These are phyloP conservation scores for Macquaria ambigua DNA, from an alignment of 2,113 vertebrate genomes.

Conservation along the genomic window DNA sequence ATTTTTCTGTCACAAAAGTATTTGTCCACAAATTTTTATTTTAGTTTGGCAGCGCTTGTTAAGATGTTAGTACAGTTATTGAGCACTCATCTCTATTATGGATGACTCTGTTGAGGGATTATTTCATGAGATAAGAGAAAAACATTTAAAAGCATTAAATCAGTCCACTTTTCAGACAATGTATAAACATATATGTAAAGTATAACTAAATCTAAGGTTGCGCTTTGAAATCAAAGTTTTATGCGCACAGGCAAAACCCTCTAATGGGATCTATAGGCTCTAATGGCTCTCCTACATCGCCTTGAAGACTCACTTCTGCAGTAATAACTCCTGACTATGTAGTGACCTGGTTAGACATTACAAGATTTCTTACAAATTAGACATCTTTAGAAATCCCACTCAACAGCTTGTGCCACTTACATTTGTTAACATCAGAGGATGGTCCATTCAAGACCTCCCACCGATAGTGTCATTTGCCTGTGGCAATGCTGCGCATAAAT, in stretches of 20 bases:
- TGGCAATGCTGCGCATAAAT: conserved; percentile 9
- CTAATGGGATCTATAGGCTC: conserved; percentile 13
- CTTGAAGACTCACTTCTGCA: conserved; percentile 7
- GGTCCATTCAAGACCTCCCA: not conserved
- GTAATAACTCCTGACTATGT: conserved; percentile 3
- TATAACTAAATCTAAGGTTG: not conserved
- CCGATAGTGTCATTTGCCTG: not conserved
- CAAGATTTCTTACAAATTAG: not conserved
- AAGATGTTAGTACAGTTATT: not conserved
- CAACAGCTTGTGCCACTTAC: conserved; percentile 23
- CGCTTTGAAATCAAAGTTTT: not conserved
- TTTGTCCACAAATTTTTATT: not conserved
- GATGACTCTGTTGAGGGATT: not conserved
- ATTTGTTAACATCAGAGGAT: conserved; percentile 15
- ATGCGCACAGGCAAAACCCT: conserved; percentile 1
- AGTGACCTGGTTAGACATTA: conserved; percentile 1
- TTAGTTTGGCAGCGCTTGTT: not conserved
- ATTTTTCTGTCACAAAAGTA: not conserved
- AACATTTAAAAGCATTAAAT: not conserved
- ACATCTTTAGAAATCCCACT: conserved; percentile 19
- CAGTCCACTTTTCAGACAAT: not conserved
- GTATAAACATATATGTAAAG: not conserved
- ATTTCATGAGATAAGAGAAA: not conserved
- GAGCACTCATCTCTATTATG: not conserved
- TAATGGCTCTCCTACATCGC: conserved; percentile 2